Conservation (phyloP, 2,113 vertebrate species). For the Sylvicapra grimmia region DNA sequence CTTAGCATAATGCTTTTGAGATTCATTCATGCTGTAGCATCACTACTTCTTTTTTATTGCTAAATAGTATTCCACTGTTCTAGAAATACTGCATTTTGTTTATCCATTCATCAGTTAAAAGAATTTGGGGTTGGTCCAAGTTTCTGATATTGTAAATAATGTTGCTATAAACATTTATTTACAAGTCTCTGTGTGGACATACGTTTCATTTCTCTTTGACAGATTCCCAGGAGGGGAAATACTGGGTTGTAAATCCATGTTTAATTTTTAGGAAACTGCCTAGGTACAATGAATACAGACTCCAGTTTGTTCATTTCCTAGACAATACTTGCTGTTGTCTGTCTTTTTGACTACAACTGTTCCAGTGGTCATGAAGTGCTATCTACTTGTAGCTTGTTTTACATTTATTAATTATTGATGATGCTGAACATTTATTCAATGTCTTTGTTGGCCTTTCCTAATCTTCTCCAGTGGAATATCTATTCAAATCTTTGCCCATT, state of each 20-base stretch:
- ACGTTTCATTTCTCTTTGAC: neutral
- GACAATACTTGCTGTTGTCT: neutral
- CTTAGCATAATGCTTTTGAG: neutral
- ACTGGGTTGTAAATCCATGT: neutral
- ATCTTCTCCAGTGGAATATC: neutral
- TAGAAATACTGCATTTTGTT: neutral
- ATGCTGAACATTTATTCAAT: neutral
- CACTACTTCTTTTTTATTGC: neutral
- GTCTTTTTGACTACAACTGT: neutral
- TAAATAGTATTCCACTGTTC: neutral
- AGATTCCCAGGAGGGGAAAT: neutral
- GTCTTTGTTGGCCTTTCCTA: neutral
- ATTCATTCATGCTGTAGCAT: neutral
- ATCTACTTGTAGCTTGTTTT: neutral
- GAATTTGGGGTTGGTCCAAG: neutral
- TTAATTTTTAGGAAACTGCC: neutral
- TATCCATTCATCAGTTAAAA: neutral
- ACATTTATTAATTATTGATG: slow-evolving; percentile 5
- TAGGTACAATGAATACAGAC: neutral
- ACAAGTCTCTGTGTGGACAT: neutral
- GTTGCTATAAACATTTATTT: neutral
- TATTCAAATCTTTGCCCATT: neutral
- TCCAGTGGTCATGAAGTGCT: neutral
- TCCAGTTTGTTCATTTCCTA: neutral
- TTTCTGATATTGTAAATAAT: neutral